Conservation (phyloP, 1,140 invertebrate species). For the Neomicropteryx cornuta region DNA sequence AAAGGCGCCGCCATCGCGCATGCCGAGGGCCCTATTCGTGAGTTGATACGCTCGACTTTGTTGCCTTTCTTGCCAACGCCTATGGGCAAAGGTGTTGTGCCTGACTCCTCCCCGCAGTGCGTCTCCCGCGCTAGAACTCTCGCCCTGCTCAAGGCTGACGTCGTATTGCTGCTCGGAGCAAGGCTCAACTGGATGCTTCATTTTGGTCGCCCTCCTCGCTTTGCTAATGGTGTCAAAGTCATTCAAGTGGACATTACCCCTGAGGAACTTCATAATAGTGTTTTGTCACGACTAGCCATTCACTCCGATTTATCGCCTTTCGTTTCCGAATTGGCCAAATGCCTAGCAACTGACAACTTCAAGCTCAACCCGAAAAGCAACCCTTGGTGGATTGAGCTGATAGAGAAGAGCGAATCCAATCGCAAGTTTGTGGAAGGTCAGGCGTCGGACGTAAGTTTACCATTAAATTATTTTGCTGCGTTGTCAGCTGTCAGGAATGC, state of each 20-base stretch:
- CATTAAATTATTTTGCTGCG: conserved; percentile 89
- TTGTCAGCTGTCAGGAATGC: conserved; percentile 68
- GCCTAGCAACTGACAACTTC: conserved; percentile 40
- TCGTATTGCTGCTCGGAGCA: conserved; percentile 81
- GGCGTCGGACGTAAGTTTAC: conserved; percentile 32
- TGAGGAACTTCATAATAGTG: conserved; percentile 88
- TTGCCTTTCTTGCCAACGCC: conserved; percentile 89
- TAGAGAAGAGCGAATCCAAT: conserved; percentile 49
- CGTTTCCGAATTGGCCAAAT: conserved; percentile 47
- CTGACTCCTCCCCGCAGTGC: conserved; percentile 67
- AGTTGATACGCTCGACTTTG: conserved; percentile 58
- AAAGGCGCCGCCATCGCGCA: conserved; percentile 82
- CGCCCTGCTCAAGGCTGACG: conserved; percentile 79
- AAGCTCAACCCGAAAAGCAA: conserved; percentile 29
- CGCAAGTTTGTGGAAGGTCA: conserved; percentile 40
- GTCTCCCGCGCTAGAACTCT: conserved; percentile 76
- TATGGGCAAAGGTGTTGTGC: conserved; percentile 94
- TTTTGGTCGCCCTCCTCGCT: conserved; percentile 85
- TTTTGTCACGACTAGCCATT: conserved; percentile 59
- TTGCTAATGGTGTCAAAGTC: conserved; percentile 69
- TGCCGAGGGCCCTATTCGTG: conserved; percentile 59
- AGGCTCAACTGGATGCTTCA: conserved; percentile 96
- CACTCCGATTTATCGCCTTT: conserved; percentile 70
- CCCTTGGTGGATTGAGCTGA: conserved; percentile 46
- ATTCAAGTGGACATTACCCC: conserved; percentile 86